These are phyloP conservation scores for Eupithecia insigniata DNA, from an alignment of 2,888 invertebrate species.

Conservation along the genomic window DNA sequence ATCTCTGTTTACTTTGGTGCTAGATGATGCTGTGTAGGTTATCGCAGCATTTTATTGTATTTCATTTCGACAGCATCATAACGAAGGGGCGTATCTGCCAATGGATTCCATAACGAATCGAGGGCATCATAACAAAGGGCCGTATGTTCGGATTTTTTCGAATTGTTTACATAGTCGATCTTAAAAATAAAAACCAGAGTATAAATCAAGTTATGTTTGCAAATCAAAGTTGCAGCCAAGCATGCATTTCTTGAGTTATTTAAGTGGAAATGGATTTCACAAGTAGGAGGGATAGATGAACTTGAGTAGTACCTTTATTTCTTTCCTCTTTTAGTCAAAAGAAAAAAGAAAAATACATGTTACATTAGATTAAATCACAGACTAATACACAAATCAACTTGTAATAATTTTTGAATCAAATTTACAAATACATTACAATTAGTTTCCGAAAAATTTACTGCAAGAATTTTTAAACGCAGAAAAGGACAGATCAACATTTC, in stretches of 20 bases:
- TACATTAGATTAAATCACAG: constrained; percentile 26
- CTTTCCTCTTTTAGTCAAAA: constrained; percentile 39
- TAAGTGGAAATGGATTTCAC: background rate
- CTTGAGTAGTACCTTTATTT: constrained; percentile 34
- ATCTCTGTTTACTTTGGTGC: background rate
- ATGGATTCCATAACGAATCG: too few relatives aligned
- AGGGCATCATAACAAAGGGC: too few relatives aligned
- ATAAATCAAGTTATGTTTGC: constrained; percentile 4
- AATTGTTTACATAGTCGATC: background rate
- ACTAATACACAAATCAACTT: constrained; percentile 11
- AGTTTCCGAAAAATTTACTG: background rate
- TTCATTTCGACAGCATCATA: too few relatives aligned
- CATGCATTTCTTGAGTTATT: constrained; percentile 28
- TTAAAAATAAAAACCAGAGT: constrained; percentile 1
- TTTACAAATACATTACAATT: background rate
- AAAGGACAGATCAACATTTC: background rate
- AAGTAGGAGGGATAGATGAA: constrained; percentile 30
- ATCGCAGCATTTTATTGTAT: background rate
- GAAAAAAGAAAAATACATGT: constrained; percentile 30
- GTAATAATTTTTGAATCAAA: constrained; percentile 7
- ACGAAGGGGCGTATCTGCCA: too few relatives aligned
- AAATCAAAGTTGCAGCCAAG: constrained; percentile 31
- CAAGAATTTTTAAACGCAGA: background rate
- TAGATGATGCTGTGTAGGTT: background rate
- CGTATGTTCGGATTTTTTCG: too few relatives aligned